Percentiles rank a stretch among this genome's conserved stretches.
phyloP scores from a whole-genome alignment of 2,797 vertebrate species.

The Petrocephalus sullivani region DNA sequence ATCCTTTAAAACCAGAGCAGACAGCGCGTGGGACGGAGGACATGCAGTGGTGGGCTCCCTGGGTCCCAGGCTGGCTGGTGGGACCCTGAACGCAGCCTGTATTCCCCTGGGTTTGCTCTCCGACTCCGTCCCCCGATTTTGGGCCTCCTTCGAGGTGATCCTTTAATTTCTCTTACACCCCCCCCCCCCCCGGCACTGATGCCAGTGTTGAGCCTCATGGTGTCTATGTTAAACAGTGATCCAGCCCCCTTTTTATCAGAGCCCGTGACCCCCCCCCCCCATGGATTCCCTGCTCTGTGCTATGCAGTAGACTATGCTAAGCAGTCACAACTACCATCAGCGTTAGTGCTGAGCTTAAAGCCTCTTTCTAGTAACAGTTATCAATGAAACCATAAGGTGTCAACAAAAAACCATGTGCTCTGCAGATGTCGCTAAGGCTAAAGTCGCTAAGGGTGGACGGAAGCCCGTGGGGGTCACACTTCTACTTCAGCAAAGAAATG shows the following conservation, averaged over 20 bases:
- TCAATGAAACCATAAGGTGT: neutral
- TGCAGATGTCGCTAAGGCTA: neutral
- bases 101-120: neutral
- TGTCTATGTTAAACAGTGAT: neutral
- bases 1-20: conserved; percentile 42
- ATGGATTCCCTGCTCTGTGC: neutral
- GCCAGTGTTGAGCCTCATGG: conserved; percentile 14
- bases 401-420: neutral
- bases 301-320: neutral
- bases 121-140: conserved; percentile 1
- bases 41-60: neutral
- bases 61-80: neutral
- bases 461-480: neutral
- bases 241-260: neutral
- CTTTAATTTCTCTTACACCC: conserved; percentile 29
- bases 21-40: neutral
- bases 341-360: neutral
- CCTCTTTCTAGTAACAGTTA: neutral
- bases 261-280: neutral
- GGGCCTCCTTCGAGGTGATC: conserved; percentile 20
- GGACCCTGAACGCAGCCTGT: neutral
- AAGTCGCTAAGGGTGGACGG: neutral
- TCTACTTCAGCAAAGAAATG: neutral
- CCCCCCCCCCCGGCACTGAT: conserved; percentile 23
- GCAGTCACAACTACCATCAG: neutral